These are phyloP conservation scores for Dynastes tityus DNA, from an alignment of 2,888 invertebrate genomes.

Conservation along the genomic window DNA sequence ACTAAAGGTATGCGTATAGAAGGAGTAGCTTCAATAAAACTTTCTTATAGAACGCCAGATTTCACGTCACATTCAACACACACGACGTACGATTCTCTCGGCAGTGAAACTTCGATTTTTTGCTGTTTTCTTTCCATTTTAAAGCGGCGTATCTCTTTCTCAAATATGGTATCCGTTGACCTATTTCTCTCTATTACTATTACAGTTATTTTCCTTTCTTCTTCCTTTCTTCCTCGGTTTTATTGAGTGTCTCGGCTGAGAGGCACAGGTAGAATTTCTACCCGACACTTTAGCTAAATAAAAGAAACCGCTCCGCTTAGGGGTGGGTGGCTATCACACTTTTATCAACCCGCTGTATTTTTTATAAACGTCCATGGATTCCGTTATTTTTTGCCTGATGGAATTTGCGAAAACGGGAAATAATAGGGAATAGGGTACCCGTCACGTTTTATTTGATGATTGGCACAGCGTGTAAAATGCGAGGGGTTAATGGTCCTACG, in stretches of 20 bases:
- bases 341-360: conserved; percentile 31
- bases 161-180: conserved; percentile 38
- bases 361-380: conserved; percentile 11
- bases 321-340: conserved; percentile 35
- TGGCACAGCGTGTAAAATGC: no score
- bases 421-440: background rate
- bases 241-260: conserved; percentile 16
- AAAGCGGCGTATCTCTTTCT: conserved; percentile 18
- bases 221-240: conserved; percentile 16
- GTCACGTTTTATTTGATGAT: background rate
- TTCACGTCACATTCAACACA: conserved; percentile 12
- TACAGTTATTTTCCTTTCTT: conserved; percentile 40
- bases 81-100: conserved; percentile 18
- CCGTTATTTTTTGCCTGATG: conserved; percentile 6
- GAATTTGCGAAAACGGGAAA: conserved; percentile 11
- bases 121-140: conserved; percentile 24
- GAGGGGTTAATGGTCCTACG: no score
- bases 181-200: conserved; percentile 38
- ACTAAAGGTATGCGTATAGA: background rate
- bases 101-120: conserved; percentile 32
- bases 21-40: conserved; percentile 8
- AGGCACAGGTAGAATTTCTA: conserved; percentile 43
- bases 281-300: conserved; percentile 40
- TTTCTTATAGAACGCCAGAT: conserved; percentile 35
- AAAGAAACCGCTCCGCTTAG: conserved; percentile 20